Evolutionary conservation across 2,888 invertebrate genomes (phyloP).

Genomic region (Alviniconcha strummeri): DNA sequence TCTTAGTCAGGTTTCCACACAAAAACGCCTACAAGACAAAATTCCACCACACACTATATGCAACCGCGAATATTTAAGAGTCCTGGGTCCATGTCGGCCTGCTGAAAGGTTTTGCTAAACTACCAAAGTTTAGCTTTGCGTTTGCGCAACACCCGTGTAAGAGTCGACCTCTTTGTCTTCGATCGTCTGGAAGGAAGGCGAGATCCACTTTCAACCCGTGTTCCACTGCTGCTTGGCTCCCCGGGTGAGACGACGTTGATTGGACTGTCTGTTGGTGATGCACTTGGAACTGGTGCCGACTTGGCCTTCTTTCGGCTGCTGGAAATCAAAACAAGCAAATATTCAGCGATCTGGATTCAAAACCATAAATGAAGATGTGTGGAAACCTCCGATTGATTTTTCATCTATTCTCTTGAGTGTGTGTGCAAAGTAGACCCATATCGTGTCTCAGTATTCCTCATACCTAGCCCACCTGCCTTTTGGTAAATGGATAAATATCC

Average conservation of each 20-base stretch:
- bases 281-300: conserved; percentile 5
- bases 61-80: too few species aligned
- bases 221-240: neutral
- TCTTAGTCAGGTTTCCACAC: too few species aligned
- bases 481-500: neutral
- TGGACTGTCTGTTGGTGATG: conserved; percentile 33
- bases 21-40: too few species aligned
- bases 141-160: conserved; percentile 13
- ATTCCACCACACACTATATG: too few species aligned
- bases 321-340: neutral
- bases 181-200: neutral
- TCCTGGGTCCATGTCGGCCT: too few species aligned
- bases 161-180: neutral
- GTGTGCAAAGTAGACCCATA: too few species aligned
- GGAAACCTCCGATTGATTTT: neutral
- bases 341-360: neutral
- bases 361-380: neutral
- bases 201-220: neutral
- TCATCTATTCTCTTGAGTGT: too few species aligned
- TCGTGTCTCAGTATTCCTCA: too few species aligned
- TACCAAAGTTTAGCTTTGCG: conserved; percentile 28
- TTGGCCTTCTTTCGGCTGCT: conserved; percentile 15
- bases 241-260: conserved; percentile 28
- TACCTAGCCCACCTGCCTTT: neutral
- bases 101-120: too few species aligned